A percentile compares a stretch with the other conserved stretches of the same genome.
Evolutionary conservation across 2,888 invertebrate species (phyloP).

Genomic region (Callosobruchus maculatus): DNA sequence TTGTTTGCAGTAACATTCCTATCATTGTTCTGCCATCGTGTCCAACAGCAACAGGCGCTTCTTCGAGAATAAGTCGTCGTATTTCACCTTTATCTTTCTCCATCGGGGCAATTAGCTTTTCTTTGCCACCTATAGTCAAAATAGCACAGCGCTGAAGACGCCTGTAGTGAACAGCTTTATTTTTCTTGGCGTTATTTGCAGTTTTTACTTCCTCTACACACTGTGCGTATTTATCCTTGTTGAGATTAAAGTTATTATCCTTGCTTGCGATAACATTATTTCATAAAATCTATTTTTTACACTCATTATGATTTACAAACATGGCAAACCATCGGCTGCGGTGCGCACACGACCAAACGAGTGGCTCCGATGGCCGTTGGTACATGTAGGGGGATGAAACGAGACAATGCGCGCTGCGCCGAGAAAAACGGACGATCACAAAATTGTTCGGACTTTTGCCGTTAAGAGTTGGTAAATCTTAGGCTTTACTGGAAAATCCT

Average conservation of each 20-base stretch:
- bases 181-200: not conserved
- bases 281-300: not conserved
- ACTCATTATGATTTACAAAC: not conserved
- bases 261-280: not conserved
- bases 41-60: not conserved
- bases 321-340: too few species aligned
- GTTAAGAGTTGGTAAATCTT: not conserved
- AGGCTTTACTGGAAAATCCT: not conserved
- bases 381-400: not conserved
- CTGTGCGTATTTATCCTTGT: not conserved
- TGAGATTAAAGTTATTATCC: not conserved
- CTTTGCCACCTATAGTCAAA: not conserved
- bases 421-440: not conserved
- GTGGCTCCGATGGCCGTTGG: too few species aligned
- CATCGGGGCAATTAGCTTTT: not conserved
- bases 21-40: not conserved
- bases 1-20: too few species aligned
- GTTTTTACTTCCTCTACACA: slow-evolving; percentile 1
- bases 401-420: not conserved
- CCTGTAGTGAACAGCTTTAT: not conserved
- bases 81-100: not conserved
- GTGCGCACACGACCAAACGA: too few species aligned
- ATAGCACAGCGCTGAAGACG: not conserved
- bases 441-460: not conserved
- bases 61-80: not conserved